Base-by-base conservation (phyloP, 2,797 vertebrate genomes). In the Sus cebifrons region DNA sequence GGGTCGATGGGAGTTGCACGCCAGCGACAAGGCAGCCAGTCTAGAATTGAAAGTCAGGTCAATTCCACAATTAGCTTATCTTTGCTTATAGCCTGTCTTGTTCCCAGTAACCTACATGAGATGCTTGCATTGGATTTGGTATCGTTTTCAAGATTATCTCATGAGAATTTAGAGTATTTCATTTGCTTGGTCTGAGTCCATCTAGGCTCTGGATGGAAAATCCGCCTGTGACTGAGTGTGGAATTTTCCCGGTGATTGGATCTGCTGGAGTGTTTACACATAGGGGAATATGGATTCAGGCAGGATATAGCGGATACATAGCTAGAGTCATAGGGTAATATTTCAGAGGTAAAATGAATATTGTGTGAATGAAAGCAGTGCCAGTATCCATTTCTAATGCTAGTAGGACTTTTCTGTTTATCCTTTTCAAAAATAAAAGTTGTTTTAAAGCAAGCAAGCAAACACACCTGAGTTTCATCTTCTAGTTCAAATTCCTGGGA, bases 401-500 rank as follows among this genome's bases (percentile, higher is more conserved):
- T 20, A 73, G 1, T 32, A 78, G 71, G 93, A 68, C 79, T 88
- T 78, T 20, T 18, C 89, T 79, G 23, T 13, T 62, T 40, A 32
- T 89, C 54, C 16, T 44, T 83, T 87, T 85, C 18, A 52, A 73
- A 81, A 91, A 32, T 36, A 73, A 52, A 16, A 58, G 32, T 49
- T 75, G 36, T 62, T 95, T 88, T 94, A 78, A 87, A 96, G 21
- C 23, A 93, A 68, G 36, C 54, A 70, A 82, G 40, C 15, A 49
- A 54, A 82, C 86, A 27, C 14, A 32, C 94, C 32, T 52, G 85
- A 97, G 95, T 96, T 65, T 90, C 93, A 95, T 93, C 93, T 77
- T 97, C 67, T 89, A 95, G 94, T 97, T 98, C 95, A 54, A 36
- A 97, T 98, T 95, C 97, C 96, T 0, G 54, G 95, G 95, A 97